Conservation (phyloP, 2,888 invertebrate genomes). For the Brenthis hecate region DNA sequence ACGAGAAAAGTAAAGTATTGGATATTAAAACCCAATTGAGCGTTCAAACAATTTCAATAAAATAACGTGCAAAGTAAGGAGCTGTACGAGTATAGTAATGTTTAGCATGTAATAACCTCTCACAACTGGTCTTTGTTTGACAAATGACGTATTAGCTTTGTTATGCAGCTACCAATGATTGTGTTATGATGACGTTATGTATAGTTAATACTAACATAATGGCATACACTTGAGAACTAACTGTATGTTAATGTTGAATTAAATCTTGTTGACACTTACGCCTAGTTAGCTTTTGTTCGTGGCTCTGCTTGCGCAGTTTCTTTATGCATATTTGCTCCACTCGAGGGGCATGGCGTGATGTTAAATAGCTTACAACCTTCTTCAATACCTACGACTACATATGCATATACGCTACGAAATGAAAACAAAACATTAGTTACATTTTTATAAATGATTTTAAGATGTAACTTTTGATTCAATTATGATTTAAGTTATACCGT, state of each 20-base stretch:
- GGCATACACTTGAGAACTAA: not conserved
- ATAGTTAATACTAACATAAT: constrained; percentile 2
- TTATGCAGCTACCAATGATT: constrained; percentile 6
- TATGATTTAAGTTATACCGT: no score
- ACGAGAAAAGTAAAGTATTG: no score
- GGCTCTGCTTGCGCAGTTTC: no score
- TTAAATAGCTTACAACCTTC: no score
- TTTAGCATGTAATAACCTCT: constrained; percentile 6
- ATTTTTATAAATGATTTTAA: no score
- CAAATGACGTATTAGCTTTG: constrained; percentile 6
- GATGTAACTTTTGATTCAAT: no score
- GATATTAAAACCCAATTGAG: no score
- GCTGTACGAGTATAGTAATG: not conserved
- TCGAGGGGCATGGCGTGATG: no score
- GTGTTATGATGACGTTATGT: constrained; percentile 10
- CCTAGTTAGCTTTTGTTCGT: not conserved
- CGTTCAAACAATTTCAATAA: not conserved
- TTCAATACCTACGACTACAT: no score
- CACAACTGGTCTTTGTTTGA: constrained; percentile 4
- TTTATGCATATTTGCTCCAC: no score
- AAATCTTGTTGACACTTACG: not conserved
- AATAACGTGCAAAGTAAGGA: not conserved
- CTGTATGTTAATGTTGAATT: not conserved
- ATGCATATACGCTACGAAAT: no score
- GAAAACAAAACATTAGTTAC: no score